Percentiles rank a stretch among this genome's conserved stretches.
These are phyloP conservation scores for Apodemus sylvaticus DNA, from an alignment of 2,113 vertebrate species.

Conservation along the genomic window DNA sequence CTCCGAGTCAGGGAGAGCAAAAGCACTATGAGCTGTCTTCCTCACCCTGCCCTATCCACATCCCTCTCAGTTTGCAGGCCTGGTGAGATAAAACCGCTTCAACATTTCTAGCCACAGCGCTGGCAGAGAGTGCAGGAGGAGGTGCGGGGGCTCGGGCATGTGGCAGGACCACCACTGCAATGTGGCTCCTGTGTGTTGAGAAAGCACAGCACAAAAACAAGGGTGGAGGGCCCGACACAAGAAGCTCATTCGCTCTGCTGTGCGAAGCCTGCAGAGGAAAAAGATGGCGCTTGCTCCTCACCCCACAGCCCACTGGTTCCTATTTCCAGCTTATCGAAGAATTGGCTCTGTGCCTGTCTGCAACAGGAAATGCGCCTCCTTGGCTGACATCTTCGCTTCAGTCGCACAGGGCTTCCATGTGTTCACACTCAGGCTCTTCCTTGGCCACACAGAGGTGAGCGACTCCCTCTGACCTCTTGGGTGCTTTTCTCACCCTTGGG, in stretches of 20 bases:
- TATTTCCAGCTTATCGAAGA: constrained; percentile 70
- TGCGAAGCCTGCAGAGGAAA: constrained; percentile 21
- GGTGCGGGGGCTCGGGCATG: neutral
- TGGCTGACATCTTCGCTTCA: constrained; percentile 51
- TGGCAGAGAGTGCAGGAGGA: neutral
- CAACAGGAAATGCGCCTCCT: constrained; percentile 63
- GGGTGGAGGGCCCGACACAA: neutral
- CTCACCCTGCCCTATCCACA: neutral
- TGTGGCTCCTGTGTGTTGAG: neutral
- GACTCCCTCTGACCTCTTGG: constrained; percentile 26
- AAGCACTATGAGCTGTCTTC: neutral
- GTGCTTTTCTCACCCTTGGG: neutral
- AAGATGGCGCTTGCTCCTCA: neutral
- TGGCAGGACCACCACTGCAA: neutral
- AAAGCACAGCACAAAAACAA: constrained; percentile 8
- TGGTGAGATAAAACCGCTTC: neutral
- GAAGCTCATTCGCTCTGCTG: neutral
- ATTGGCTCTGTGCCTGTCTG: constrained; percentile 62
- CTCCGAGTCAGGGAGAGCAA: neutral
- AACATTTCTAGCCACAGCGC: neutral
- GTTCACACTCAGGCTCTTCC: constrained; percentile 25
- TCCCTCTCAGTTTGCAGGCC: neutral
- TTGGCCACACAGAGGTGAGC: neutral
- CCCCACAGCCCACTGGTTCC: neutral
- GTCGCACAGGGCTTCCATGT: constrained; percentile 69